Evolutionary conservation across 1,140 invertebrate species (phyloP).

Genomic region (Caligus rogercresseyi): DNA sequence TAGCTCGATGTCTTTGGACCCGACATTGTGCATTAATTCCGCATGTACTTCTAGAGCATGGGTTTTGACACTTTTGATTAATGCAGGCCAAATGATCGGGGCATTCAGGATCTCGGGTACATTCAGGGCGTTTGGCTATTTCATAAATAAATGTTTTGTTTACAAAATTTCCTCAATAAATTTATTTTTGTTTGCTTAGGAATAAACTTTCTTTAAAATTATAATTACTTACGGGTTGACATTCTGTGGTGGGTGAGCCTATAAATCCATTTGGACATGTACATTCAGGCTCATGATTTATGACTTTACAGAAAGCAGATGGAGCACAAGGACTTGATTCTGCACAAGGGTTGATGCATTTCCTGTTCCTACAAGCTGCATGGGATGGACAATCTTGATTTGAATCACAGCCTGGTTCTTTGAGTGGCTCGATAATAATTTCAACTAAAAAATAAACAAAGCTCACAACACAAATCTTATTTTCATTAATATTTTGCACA

Average conservation of each 20-base stretch:
- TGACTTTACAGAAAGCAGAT: conserved; percentile 49
- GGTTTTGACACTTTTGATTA: conserved; percentile 49
- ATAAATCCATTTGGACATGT: conserved; percentile 41
- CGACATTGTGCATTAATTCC: conserved; percentile 58
- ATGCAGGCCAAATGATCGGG: conserved; percentile 50
- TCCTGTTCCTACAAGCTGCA: conserved; percentile 50
- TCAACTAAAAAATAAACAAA: conserved; percentile 37
- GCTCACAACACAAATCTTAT: conserved; percentile 27
- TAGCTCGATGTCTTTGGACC: conserved; percentile 53
- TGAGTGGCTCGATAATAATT: conserved; percentile 32
- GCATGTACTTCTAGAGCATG: conserved; percentile 34
- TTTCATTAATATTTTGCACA: not conserved
- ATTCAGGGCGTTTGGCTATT: conserved; percentile 26
- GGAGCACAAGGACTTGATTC: conserved; percentile 51
- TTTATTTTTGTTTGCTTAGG: too few species aligned
- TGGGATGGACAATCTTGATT: conserved; percentile 50
- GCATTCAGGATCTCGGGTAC: conserved; percentile 56
- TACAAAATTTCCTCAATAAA: too few species aligned
- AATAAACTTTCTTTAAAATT: too few species aligned
- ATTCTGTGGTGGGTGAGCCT: conserved; percentile 44
- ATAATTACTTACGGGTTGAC: conserved; percentile 3
- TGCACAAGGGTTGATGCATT: conserved; percentile 47
- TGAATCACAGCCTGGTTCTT: conserved; percentile 40
- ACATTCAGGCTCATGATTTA: conserved; percentile 47
- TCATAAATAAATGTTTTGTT: too few species aligned